These are phyloP conservation scores for Corapipo altera DNA, from an alignment of 2,113 vertebrate genomes.

Conservation along the genomic window DNA sequence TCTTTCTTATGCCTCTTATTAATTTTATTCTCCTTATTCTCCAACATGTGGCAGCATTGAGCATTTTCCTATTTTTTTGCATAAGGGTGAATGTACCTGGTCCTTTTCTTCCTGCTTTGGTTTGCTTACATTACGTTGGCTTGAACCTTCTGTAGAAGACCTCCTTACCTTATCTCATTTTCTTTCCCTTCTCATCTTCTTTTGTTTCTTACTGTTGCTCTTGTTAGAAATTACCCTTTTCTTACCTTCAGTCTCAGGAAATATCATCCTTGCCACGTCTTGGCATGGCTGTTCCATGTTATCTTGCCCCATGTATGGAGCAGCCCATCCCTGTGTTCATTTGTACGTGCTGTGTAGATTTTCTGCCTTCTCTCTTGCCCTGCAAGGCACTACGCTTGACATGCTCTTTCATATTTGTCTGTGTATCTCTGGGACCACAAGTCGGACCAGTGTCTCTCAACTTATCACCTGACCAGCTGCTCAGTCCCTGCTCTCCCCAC, in stretches of 20 bases:
- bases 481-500: neutral
- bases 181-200: neutral
- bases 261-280: neutral
- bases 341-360: neutral
- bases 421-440: neutral
- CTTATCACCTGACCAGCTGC: neutral
- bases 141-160: neutral
- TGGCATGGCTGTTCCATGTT: neutral
- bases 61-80: neutral
- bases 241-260: neutral
- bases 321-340: neutral
- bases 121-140: neutral
- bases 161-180: neutral
- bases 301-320: neutral
- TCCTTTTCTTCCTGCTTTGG: neutral
- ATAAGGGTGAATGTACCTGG: neutral
- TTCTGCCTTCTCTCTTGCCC: neutral
- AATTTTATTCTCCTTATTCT: neutral
- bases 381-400: neutral
- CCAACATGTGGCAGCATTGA: neutral
- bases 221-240: neutral
- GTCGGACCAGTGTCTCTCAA: neutral
- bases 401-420: neutral
- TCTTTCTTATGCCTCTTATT: neutral
- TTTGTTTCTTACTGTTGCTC: neutral